phyloP scores from a whole-genome alignment of 2,797 vertebrate genomes.

The Chaetophractus vellerosus region DNA sequence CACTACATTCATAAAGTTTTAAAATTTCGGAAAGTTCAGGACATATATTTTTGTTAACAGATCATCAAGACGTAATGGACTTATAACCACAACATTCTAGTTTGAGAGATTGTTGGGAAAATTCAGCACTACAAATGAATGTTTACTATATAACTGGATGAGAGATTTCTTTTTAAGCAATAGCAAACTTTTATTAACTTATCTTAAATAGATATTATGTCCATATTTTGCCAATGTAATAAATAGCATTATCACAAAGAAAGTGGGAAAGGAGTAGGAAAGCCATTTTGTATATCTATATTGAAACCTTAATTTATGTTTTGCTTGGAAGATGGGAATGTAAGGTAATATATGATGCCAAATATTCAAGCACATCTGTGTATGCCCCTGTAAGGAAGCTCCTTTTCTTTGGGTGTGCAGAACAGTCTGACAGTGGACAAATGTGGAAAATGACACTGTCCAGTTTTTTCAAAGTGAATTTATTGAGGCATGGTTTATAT shows the following conservation, averaged over 20 bases:
- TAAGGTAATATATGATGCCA: background rate
- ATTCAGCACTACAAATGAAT: background rate
- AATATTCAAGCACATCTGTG: background rate
- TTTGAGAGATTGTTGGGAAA: background rate
- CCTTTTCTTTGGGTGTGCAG: background rate
- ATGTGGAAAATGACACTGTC: background rate
- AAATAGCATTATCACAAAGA: background rate
- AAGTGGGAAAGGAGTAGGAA: background rate
- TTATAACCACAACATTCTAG: background rate
- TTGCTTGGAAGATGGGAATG: background rate
- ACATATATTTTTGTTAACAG: background rate
- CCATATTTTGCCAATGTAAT: background rate
- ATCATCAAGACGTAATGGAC: background rate
- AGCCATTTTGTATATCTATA: background rate
- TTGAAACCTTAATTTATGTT: background rate
- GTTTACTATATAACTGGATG: background rate
- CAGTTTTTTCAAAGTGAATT: background rate
- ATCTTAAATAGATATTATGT: constrained; percentile 19
- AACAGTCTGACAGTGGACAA: background rate
- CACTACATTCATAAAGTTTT: background rate
- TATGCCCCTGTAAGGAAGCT: background rate
- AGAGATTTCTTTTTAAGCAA: constrained; percentile 10
- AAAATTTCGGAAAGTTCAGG: constrained; percentile 21
- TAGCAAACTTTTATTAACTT: background rate
- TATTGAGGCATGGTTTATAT: background rate